These are phyloP conservation scores for Irena cyanogastra DNA, from an alignment of 2,113 vertebrate genomes.

Conservation along the genomic window DNA sequence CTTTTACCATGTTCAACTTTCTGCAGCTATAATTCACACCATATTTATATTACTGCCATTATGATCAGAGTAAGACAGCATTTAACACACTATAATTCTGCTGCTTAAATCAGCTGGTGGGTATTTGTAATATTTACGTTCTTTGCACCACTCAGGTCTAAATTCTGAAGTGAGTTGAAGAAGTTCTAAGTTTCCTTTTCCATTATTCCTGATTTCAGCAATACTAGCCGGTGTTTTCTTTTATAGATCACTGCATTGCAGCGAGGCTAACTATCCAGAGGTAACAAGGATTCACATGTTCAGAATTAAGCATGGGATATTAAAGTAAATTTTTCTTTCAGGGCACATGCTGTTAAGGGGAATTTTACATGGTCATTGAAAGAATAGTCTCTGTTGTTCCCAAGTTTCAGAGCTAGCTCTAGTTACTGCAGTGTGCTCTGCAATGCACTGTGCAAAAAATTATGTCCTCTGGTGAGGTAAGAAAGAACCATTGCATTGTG, in stretches of 20 bases:
- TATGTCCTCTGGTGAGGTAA: background rate
- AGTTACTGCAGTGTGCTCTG: background rate
- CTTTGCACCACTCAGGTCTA: background rate
- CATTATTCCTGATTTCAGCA: background rate
- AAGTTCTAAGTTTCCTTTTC: background rate
- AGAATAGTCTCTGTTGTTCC: background rate
- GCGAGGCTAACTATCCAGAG: background rate
- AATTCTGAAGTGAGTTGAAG: conserved; percentile 12
- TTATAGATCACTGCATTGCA: background rate
- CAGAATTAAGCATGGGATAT: background rate
- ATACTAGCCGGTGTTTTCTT: background rate
- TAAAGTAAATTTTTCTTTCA: background rate
- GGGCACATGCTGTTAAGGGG: background rate
- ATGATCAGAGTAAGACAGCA: background rate
- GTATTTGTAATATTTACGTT: background rate
- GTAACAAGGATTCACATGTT: background rate
- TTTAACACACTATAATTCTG: background rate
- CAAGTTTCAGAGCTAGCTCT: background rate
- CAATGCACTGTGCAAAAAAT: background rate
- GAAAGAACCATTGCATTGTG: background rate
- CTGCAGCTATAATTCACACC: background rate
- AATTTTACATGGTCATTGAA: background rate
- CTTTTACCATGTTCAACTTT: background rate
- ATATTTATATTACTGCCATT: background rate
- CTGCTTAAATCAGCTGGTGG: background rate